Evolutionary conservation across 2,113 vertebrate species (phyloP).

Genomic region (Sitta europaea): DNA sequence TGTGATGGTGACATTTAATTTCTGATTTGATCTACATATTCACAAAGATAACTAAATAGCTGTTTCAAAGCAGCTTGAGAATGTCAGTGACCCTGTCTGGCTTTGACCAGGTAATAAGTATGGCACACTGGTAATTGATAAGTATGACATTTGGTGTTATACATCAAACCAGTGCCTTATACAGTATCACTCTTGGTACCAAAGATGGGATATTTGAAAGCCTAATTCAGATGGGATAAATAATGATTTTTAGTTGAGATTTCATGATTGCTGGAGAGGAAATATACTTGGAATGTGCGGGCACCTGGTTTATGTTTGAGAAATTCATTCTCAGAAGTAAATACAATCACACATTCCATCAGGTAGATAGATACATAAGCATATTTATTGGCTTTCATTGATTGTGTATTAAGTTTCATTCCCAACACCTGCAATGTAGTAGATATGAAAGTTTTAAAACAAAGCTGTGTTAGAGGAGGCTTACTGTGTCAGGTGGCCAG

Average conservation of each 20-base stretch:
- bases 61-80: neutral
- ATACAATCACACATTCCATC: neutral
- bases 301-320: conserved; percentile 9
- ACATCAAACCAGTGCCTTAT: neutral
- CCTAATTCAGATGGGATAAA: conserved; percentile 28
- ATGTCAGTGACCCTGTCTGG: neutral
- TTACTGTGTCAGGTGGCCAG: conserved; percentile 30
- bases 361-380: neutral
- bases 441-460: conserved; percentile 63
- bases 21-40: neutral
- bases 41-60: neutral
- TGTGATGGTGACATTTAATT: neutral
- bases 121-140: neutral
- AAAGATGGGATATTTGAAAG: conserved; percentile 24
- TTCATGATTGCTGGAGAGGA: conserved; percentile 20
- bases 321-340: neutral
- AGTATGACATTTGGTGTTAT: neutral
- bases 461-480: conserved; percentile 40
- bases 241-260: neutral
- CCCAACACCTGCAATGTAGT: conserved; percentile 18
- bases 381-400: neutral
- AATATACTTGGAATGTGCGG: conserved; percentile 9
- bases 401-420: conserved; percentile 14
- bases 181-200: neutral
- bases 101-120: neutral